Percentiles rank a stretch among this genome's conserved stretches.
phyloP scores from a whole-genome alignment of 2,888 invertebrate species.

The Osedax fenrisi region DNA sequence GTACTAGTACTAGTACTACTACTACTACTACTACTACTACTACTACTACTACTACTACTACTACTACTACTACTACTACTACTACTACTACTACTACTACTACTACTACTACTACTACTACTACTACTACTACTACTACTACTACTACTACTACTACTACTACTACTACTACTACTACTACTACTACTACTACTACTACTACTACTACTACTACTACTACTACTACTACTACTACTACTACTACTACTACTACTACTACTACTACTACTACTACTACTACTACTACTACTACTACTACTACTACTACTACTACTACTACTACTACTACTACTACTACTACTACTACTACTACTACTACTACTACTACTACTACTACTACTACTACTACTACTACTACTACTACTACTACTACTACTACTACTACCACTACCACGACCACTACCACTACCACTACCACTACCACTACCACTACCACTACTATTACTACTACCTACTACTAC shows the following conservation, averaged over 20 bases:
- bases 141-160: slow-evolving; percentile 26
- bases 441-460: slow-evolving; percentile 6
- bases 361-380: slow-evolving; percentile 15
- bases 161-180: slow-evolving; percentile 27
- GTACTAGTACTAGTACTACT: background rate
- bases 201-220: slow-evolving; percentile 26
- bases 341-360: slow-evolving; percentile 24
- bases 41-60: background rate
- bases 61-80: background rate
- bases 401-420: slow-evolving; percentile 17
- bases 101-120: background rate
- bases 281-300: slow-evolving; percentile 27
- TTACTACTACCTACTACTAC: background rate
- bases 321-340: slow-evolving; percentile 25
- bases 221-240: slow-evolving; percentile 29
- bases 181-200: slow-evolving; percentile 26
- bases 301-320: slow-evolving; percentile 7
- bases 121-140: slow-evolving; percentile 30
- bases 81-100: background rate
- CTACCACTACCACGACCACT: slow-evolving; percentile 11
- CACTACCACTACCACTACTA: background rate
- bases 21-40: background rate
- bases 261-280: slow-evolving; percentile 27
- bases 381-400: slow-evolving; percentile 23
- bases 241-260: slow-evolving; percentile 26